Conservation (phyloP, 2,113 vertebrate genomes). For the Geococcyx californianus region DNA sequence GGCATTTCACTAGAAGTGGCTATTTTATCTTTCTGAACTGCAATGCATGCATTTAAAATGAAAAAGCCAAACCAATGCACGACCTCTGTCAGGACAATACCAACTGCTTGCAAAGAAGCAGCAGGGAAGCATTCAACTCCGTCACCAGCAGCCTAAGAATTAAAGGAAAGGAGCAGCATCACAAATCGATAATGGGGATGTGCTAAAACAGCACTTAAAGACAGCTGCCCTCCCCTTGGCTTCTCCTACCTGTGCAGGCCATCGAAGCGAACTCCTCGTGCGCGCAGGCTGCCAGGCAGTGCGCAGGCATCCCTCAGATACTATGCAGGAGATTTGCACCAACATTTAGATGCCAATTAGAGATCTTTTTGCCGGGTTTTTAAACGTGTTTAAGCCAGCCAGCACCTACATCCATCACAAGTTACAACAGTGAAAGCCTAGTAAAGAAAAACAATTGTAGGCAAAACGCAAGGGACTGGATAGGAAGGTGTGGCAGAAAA, state of each 20-base stretch:
- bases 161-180: neutral
- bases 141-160: fast-evolving
- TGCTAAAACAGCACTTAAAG: neutral
- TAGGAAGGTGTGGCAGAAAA: neutral
- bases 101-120: neutral
- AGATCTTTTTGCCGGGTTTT: neutral
- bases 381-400: neutral
- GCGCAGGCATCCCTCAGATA: neutral
- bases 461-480: neutral
- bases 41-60: neutral
- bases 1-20: neutral
- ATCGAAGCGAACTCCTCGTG: neutral
- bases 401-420: neutral
- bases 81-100: neutral
- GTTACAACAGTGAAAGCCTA: neutral
- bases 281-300: neutral
- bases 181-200: neutral
- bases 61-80: neutral
- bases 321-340: neutral
- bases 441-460: neutral
- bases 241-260: neutral
- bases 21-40: neutral
- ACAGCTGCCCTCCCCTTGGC: neutral
- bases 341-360: neutral
- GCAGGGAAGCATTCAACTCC: neutral